Evolutionary conservation across 1,140 invertebrate species (phyloP), one percentile per base, ranked within the genome.

Genomic region (Habropoda laboriosa): DNA sequence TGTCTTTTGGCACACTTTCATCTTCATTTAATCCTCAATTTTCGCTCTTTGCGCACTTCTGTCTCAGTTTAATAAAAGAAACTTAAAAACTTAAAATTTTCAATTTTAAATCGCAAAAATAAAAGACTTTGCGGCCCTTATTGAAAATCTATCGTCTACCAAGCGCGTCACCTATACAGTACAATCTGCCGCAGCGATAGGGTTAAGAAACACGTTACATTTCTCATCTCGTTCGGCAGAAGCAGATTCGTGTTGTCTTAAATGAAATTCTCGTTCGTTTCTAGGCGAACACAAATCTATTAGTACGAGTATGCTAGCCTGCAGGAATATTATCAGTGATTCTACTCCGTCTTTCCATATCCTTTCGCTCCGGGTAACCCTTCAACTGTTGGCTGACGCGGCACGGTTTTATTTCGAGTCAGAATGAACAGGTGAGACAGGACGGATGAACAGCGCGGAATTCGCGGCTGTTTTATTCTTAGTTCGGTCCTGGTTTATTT

Each of bases 391-490:
- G 35, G 55, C 64, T 66, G 49, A 60, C 64, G 57, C 30, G 64
- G n/a, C 42, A 66, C 61, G 57, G 68, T 70, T 78, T 84, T 79
- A 79, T 82, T 82, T 74, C 61, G 53, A n/a, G 61, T 40, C n/a
- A 24, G 40, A 13, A 32, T 32, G 16, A 61, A 61, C 61, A 55
- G 42, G 55, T 32, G n/a, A n/a, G 49, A n/a, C 16, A n/a, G n/a
- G 40, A 53, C 49, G 42, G 32, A 21, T 30, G 27, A 40, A 21
- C 13, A 1, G 24, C 32, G 27, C n/a, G 68, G 38, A 73, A 47
- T 72, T 85, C 53, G 47, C 53, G 60, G 18, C 49, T 76, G 71
- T 72, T 63, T 68, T 84, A 67, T 58, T 61, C 57, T 53, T 63
- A 35, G 63, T 55, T 73, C 60, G 63, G n/a, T 63, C 57, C 51